These are phyloP conservation scores for Octopus bimaculoides DNA, from an alignment of 1,140 invertebrate species.

Conservation along the genomic window DNA sequence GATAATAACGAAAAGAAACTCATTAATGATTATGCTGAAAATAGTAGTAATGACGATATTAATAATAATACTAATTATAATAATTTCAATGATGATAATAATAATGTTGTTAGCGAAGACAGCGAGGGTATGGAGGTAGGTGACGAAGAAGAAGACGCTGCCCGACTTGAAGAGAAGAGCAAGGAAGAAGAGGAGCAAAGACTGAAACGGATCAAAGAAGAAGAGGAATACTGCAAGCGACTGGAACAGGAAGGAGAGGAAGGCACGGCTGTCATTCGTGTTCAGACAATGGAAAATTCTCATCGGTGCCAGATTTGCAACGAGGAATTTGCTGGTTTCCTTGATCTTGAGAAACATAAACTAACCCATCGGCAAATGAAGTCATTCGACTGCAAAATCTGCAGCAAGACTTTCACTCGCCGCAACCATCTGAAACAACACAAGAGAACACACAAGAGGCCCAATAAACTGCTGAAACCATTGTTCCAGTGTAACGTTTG, in stretches of 20 bases:
- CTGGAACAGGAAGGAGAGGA: background rate
- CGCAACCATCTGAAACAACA: conserved; percentile 16
- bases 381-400: conserved; percentile 14
- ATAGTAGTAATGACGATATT: background rate
- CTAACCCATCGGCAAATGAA: conserved; percentile 18
- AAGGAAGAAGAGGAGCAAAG: background rate
- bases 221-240: background rate
- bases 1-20: too few relatives aligned
- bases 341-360: conserved; percentile 17
- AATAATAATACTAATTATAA: background rate
- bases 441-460: background rate
- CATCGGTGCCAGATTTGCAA: conserved; percentile 18
- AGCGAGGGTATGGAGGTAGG: background rate
- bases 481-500: background rate
- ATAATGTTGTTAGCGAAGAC: background rate
- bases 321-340: conserved; percentile 12
- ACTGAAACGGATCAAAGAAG: background rate
- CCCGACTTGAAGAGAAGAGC: background rate
- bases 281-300: background rate
- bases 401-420: conserved; percentile 13
- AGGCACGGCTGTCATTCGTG: background rate
- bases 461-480: background rate
- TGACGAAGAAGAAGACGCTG: background rate
- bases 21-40: background rate
- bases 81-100: background rate